Percentiles rank a stretch among this genome's conserved stretches.
Conservation (phyloP, 1,140 invertebrate genomes). For the Drosophila chauvacae region DNA sequence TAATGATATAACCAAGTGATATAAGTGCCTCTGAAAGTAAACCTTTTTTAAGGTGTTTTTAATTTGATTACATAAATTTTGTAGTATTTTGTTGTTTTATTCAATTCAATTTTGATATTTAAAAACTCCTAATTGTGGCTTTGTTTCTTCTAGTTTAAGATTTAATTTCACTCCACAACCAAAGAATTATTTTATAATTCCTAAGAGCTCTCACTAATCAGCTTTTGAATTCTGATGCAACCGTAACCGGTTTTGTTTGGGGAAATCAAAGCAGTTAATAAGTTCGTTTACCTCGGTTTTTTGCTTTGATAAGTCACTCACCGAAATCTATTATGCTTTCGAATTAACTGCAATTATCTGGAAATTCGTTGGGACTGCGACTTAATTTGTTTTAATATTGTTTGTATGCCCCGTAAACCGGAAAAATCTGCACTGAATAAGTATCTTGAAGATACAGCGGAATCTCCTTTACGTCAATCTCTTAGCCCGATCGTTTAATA, state of each 20-base stretch:
- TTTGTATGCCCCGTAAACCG: slow-evolving; percentile 39
- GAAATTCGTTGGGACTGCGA: slow-evolving; percentile 24
- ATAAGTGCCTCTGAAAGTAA: slow-evolving; percentile 17
- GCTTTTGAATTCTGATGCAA: slow-evolving; percentile 18
- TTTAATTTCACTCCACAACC: background rate
- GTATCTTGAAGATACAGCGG: slow-evolving; percentile 57
- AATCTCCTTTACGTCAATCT: slow-evolving; percentile 58
- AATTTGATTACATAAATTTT: slow-evolving; percentile 1
- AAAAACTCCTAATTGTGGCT: background rate
- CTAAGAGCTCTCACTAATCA: slow-evolving; percentile 15
- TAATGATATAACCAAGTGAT: slow-evolving; percentile 25
- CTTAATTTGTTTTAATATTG: slow-evolving; percentile 37
- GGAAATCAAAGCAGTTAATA: slow-evolving; percentile 14
- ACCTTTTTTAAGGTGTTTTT: background rate
- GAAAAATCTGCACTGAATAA: slow-evolving; percentile 59
- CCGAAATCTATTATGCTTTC: slow-evolving; percentile 32
- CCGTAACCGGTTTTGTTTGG: slow-evolving; percentile 17
- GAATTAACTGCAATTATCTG: slow-evolving; percentile 47
- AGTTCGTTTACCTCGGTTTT: slow-evolving; percentile 30
- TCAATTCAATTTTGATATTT: background rate
- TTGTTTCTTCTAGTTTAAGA: background rate
- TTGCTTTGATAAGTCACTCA: slow-evolving; percentile 8
- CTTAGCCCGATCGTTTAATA: slow-evolving; percentile 21
- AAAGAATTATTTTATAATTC: slow-evolving; percentile 19
- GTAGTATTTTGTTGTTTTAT: no score